Evolutionary conservation across 2,113 vertebrate genomes (phyloP).

Genomic region (Myotis davidii): DNA sequence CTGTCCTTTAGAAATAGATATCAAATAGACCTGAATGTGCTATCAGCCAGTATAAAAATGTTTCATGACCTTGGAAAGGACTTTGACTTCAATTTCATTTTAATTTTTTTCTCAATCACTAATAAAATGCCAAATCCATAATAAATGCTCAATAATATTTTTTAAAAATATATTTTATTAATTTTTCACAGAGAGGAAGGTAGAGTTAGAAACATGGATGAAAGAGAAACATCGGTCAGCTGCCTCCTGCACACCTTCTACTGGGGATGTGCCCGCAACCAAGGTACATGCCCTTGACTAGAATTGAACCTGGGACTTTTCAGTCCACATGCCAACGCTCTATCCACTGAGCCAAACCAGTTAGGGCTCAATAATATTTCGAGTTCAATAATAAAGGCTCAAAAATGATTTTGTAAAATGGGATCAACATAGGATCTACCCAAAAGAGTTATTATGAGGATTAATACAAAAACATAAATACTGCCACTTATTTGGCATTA

Average conservation of each 20-base stretch:
- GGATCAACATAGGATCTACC: background rate
- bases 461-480: background rate
- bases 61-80: background rate
- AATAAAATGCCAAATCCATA: background rate
- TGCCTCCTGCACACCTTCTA: too few relatives aligned
- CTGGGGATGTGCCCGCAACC: too few relatives aligned
- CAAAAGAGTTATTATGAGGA: background rate
- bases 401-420: conserved; percentile 15
- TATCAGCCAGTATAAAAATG: background rate
- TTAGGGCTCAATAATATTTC: background rate
- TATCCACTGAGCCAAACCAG: too few relatives aligned
- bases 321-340: too few relatives aligned
- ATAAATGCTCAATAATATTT: background rate
- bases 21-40: background rate
- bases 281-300: too few relatives aligned
- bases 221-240: too few relatives aligned
- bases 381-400: background rate
- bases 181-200: too few relatives aligned
- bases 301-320: too few relatives aligned
- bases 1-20: background rate
- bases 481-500: too few relatives aligned
- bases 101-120: background rate
- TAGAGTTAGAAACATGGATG: too few relatives aligned
- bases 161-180: background rate
- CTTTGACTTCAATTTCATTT: background rate